phyloP scores from a whole-genome alignment of 2,113 vertebrate genomes.

The Nothobranchius furzeri region DNA sequence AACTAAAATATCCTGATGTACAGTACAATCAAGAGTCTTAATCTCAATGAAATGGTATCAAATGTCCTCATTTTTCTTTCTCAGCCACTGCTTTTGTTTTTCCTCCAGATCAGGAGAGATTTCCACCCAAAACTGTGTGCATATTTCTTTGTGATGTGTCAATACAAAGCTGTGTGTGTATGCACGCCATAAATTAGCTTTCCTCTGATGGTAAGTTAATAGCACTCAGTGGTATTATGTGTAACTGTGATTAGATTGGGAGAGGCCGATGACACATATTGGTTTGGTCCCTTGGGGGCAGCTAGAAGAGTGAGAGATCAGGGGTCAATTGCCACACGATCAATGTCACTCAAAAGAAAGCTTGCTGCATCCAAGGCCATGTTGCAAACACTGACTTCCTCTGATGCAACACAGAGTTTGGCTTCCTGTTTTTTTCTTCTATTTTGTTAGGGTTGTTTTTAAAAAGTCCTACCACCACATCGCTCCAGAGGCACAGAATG shows the following conservation, averaged over 20 bases:
- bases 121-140: conserved; percentile 30
- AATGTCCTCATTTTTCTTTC: conserved; percentile 41
- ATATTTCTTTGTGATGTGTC: conserved; percentile 35
- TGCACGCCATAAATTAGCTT: conserved; percentile 43
- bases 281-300: conserved; percentile 61
- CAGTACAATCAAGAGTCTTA: conserved; percentile 28
- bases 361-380: conserved; percentile 37
- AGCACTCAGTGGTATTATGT: conserved; percentile 73
- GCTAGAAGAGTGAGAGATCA: conserved; percentile 66
- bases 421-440: not conserved
- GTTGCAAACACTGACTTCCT: conserved; percentile 10
- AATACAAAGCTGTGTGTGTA: conserved; percentile 32
- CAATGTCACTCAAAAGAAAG: conserved; percentile 67
- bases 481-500: not conserved
- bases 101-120: conserved; percentile 24
- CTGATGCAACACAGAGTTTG: not conserved
- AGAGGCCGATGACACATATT: conserved; percentile 66
- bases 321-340: conserved; percentile 69
- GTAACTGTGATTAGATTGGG: conserved; percentile 71
- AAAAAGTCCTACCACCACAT: not conserved
- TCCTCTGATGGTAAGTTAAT: conserved; percentile 72
- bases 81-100: conserved; percentile 22
- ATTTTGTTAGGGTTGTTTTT: not conserved
- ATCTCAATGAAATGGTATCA: conserved; percentile 44
- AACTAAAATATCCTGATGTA: conserved; percentile 52